A percentile compares a stretch with the other conserved stretches of the same genome.
These are phyloP conservation scores for Babyrousa celebensis DNA, from an alignment of 2,797 vertebrate species.

Conservation along the genomic window DNA sequence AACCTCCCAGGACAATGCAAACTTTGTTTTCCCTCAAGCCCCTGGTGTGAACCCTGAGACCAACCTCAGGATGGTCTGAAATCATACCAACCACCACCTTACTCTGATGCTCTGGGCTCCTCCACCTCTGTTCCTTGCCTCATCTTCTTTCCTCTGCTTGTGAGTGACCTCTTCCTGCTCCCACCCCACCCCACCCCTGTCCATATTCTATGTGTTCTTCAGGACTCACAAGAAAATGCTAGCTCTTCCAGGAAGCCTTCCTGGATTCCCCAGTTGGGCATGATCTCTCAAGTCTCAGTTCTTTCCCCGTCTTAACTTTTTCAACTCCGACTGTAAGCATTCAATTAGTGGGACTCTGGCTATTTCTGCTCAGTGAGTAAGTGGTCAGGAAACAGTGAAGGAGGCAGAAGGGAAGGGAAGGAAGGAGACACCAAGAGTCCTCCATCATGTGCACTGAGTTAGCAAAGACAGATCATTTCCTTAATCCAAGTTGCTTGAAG, in stretches of 20 bases:
- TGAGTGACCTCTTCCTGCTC: not conserved
- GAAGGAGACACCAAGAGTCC: not conserved
- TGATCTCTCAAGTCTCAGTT: not conserved
- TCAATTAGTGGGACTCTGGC: not conserved
- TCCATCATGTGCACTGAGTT: not conserved
- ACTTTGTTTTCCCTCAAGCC: not conserved
- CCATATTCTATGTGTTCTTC: not conserved
- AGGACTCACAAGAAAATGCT: not conserved
- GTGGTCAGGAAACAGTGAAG: constrained; percentile 52
- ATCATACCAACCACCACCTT: not conserved
- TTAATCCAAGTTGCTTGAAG: not conserved
- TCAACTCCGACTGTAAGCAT: not conserved
- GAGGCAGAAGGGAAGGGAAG: not conserved
- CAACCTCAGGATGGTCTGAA: not conserved
- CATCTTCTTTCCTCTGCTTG: not conserved
- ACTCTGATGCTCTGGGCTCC: not conserved
- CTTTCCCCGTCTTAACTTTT: not conserved
- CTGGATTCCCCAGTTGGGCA: not conserved
- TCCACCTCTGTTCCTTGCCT: not conserved
- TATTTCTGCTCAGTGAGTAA: not conserved
- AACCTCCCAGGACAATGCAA: not conserved
- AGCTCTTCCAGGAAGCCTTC: constrained; percentile 34
- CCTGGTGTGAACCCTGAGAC: not conserved
- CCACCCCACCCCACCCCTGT: too few species aligned
- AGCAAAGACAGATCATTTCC: not conserved